phyloP scores from a whole-genome alignment of 2,113 vertebrate species.

The Reinhardtius hippoglossoides region DNA sequence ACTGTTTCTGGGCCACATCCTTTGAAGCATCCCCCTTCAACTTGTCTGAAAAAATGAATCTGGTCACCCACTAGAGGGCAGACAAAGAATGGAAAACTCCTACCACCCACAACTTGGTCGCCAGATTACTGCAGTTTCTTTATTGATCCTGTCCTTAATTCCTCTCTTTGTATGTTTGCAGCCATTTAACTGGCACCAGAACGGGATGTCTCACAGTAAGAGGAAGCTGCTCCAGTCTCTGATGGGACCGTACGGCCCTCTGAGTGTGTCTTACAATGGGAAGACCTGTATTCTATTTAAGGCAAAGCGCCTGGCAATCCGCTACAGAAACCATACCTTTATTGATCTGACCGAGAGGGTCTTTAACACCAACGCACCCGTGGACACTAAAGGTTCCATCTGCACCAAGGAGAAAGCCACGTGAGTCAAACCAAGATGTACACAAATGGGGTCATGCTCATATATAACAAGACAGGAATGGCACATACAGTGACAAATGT shows the following conservation, averaged over 20 bases:
- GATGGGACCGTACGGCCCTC: constrained; percentile 83
- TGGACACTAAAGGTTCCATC: constrained; percentile 90
- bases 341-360: constrained; percentile 90
- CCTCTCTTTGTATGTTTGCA: constrained; percentile 50
- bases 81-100: constrained; percentile 25
- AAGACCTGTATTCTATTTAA: constrained; percentile 94
- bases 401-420: constrained; percentile 91
- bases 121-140: constrained; percentile 9
- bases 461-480: background rate
- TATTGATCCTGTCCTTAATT: background rate
- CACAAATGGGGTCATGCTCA: background rate
- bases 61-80: constrained; percentile 32
- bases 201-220: constrained; percentile 78
- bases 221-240: constrained; percentile 81
- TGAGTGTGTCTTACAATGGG: constrained; percentile 88
- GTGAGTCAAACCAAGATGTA: constrained; percentile 74
- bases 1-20: background rate
- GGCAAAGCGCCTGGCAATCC: constrained; percentile 91
- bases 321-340: constrained; percentile 90
- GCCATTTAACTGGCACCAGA: constrained; percentile 83
- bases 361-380: constrained; percentile 83
- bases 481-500: background rate
- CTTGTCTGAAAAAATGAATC: background rate
- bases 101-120: background rate
- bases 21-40: background rate